Conservation (phyloP, 2,888 invertebrate genomes). For the Lymantria dispar region DNA sequence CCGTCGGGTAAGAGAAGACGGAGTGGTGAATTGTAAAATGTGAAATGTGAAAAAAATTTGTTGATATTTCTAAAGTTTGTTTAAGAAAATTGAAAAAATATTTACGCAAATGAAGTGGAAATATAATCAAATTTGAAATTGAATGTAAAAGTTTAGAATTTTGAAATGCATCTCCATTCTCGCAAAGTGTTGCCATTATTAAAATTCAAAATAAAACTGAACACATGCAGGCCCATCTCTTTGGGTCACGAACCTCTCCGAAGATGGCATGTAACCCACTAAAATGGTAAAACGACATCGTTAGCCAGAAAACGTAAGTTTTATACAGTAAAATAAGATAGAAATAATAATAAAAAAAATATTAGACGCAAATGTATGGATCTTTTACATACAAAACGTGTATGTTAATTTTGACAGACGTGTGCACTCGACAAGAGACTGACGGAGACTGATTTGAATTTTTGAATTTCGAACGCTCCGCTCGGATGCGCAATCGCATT, state of each 20-base stretch:
- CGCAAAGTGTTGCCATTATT: constrained; percentile 29
- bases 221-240: constrained; percentile 30
- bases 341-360: constrained; percentile 39
- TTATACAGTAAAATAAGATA: constrained; percentile 39
- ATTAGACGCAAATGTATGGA: constrained; percentile 47
- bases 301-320: constrained; percentile 61
- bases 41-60: too few species aligned
- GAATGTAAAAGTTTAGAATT: too few species aligned
- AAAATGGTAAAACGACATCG: constrained; percentile 65
- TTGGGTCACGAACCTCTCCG: constrained; percentile 30
- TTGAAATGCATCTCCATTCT: neutral
- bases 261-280: constrained; percentile 35
- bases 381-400: constrained; percentile 44
- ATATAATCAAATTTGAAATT: too few species aligned
- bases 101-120: too few species aligned
- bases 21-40: too few species aligned
- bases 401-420: constrained; percentile 71
- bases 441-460: constrained; percentile 77
- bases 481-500: constrained; percentile 62
- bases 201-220: constrained; percentile 29
- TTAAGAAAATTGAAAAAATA: neutral
- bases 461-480: constrained; percentile 56
- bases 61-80: too few species aligned
- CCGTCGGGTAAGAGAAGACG: too few species aligned
- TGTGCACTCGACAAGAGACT: constrained; percentile 54